Evolutionary conservation across 2,113 vertebrate genomes (phyloP).

Genomic region (Spilogale gracilis): DNA sequence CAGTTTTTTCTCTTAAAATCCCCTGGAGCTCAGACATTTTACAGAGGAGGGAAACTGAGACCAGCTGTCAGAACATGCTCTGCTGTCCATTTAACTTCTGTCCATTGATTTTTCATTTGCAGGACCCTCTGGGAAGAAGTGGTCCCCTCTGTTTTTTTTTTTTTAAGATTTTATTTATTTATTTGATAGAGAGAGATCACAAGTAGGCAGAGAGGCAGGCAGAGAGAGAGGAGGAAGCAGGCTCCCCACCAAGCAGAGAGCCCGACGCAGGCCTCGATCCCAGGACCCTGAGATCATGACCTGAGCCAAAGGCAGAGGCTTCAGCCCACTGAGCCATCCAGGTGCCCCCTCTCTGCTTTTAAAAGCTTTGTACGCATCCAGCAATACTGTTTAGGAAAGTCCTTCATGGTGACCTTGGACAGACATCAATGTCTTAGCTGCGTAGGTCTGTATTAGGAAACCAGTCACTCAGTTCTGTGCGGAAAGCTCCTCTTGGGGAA

Average conservation of each 20-base stretch:
- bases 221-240: too few relatives aligned
- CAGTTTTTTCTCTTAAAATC: not conserved
- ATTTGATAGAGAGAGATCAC: too few relatives aligned
- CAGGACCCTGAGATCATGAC: too few relatives aligned
- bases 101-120: not conserved
- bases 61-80: not conserved
- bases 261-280: too few relatives aligned
- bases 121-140: not conserved
- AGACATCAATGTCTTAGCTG: not conserved
- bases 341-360: not conserved
- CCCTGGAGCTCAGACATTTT: not conserved
- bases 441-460: not conserved
- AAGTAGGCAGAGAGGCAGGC: too few relatives aligned
- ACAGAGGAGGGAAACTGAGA: not conserved
- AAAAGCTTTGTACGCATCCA: not conserved
- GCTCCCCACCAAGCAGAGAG: too few relatives aligned
- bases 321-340: too few relatives aligned
- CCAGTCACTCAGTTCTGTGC: not conserved
- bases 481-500: not conserved
- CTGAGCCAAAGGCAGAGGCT: too few relatives aligned
- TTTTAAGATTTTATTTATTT: too few relatives aligned
- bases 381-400: not conserved
- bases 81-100: not conserved
- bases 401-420: slow-evolving; percentile 42
- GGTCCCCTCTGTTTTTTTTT: not conserved